These are phyloP conservation scores for Zaprionus capensis DNA, from an alignment of 1,140 invertebrate genomes.

Conservation along the genomic window DNA sequence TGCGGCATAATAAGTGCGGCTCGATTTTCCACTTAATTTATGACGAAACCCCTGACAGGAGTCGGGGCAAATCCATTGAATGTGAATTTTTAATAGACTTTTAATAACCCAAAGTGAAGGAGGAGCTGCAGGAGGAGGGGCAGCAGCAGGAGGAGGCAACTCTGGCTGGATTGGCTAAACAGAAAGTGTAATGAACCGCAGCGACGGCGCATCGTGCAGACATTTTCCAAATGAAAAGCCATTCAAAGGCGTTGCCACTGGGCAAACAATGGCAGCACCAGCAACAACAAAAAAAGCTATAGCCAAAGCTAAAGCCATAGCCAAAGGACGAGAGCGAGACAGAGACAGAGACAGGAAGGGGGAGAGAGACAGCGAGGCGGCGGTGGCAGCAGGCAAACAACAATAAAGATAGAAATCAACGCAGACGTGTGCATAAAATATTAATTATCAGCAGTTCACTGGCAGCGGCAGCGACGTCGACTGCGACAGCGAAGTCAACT, in stretches of 20 bases:
- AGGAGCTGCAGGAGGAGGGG: background rate
- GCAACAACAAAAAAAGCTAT: slow-evolving; percentile 19
- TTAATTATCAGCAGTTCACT: slow-evolving; percentile 81
- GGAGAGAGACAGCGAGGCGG: slow-evolving; percentile 11
- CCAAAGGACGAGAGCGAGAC: slow-evolving; percentile 16
- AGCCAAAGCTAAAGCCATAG: slow-evolving; percentile 26
- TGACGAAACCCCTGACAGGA: slow-evolving; percentile 47
- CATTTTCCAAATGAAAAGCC: slow-evolving; percentile 77
- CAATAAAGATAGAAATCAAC: slow-evolving; percentile 83
- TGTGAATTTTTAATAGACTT: slow-evolving; percentile 76
- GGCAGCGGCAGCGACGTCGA: slow-evolving; percentile 33
- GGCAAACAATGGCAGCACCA: slow-evolving; percentile 63
- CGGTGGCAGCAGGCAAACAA: slow-evolving; percentile 68
- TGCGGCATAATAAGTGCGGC: slow-evolving; percentile 56
- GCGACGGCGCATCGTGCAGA: slow-evolving; percentile 67
- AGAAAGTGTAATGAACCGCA: slow-evolving; percentile 79
- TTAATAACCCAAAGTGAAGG: slow-evolving; percentile 61
- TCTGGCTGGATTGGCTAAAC: slow-evolving; percentile 55
- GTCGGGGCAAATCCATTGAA: slow-evolving; percentile 34
- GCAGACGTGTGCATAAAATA: slow-evolving; percentile 83
- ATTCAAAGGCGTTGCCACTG: slow-evolving; percentile 72
- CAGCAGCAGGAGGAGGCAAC: background rate
- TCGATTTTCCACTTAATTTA: slow-evolving; percentile 76
- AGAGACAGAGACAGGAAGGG: background rate
- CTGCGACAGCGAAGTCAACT: slow-evolving; percentile 22